Evolutionary conservation across 2,797 vertebrate species (phyloP).

Genomic region (Cossypha niveicapilla): DNA sequence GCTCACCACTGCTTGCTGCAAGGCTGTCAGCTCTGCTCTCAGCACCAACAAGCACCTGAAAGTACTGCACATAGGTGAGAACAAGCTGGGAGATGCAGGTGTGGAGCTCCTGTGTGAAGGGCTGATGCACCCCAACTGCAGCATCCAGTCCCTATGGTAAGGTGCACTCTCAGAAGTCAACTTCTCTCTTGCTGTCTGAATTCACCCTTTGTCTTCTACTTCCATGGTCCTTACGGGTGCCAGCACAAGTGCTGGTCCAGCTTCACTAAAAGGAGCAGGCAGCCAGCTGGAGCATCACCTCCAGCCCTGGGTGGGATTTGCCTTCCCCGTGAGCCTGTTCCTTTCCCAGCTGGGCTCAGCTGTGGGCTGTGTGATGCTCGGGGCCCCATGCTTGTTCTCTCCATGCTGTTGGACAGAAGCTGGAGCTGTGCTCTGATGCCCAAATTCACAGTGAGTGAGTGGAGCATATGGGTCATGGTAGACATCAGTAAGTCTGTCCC

Average conservation of each 20-base stretch:
- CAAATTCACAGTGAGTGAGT: not conserved
- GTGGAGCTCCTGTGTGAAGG: constrained; percentile 73
- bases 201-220: not conserved
- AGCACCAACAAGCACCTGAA: constrained; percentile 64
- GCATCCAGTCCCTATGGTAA: constrained; percentile 80
- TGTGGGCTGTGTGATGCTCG: not conserved
- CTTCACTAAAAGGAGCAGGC: not conserved
- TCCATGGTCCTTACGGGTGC: not conserved
- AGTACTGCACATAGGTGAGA: constrained; percentile 74
- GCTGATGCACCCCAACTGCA: constrained; percentile 73
- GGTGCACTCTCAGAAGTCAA: not conserved
- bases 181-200: not conserved
- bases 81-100: constrained; percentile 77
- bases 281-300: not conserved
- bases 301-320: not conserved
- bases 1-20: constrained; percentile 76
- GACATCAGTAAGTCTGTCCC: not conserved
- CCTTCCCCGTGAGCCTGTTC: not conserved
- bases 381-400: fast-evolving
- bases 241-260: not conserved
- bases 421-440: fast-evolving
- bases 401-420: fast-evolving
- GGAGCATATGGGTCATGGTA: not conserved
- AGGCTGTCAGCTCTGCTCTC: constrained; percentile 71
- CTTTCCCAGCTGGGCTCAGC: not conserved